Conservation (phyloP, 2,113 vertebrate genomes). For the Mixornis gularis region DNA sequence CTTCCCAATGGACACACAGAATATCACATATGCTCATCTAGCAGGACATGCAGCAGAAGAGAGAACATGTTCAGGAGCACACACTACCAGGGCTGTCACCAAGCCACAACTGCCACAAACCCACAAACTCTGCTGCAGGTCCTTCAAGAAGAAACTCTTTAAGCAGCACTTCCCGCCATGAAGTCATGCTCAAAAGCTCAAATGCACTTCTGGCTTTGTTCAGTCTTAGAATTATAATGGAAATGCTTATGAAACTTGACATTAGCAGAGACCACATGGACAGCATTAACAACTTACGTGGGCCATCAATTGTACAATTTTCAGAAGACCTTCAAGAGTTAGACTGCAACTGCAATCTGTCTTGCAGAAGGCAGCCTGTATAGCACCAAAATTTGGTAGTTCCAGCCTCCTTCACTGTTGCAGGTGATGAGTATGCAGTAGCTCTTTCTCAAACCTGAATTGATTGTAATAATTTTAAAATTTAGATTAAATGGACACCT, state of each 20-base stretch:
- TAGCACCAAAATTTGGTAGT: background rate
- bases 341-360: background rate
- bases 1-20: background rate
- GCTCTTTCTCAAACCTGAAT: background rate
- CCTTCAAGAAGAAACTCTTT: background rate
- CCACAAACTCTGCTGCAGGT: background rate
- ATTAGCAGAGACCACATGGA: background rate
- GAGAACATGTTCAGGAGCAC: background rate
- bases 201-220: background rate
- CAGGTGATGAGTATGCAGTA: background rate
- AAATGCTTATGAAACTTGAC: background rate
- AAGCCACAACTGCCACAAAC: background rate
- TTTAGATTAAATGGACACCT: background rate
- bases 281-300: background rate
- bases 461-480: background rate
- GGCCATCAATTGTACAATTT: background rate
- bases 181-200: background rate
- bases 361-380: background rate
- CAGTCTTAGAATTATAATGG: background rate
- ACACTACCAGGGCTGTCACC: background rate
- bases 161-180: background rate
- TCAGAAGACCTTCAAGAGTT: background rate
- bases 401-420: background rate
- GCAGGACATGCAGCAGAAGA: background rate
- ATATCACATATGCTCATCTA: rapidly evolving